These are phyloP conservation scores for Morinoia aosen DNA, from an alignment of 2,888 invertebrate genomes.

Conservation along the genomic window DNA sequence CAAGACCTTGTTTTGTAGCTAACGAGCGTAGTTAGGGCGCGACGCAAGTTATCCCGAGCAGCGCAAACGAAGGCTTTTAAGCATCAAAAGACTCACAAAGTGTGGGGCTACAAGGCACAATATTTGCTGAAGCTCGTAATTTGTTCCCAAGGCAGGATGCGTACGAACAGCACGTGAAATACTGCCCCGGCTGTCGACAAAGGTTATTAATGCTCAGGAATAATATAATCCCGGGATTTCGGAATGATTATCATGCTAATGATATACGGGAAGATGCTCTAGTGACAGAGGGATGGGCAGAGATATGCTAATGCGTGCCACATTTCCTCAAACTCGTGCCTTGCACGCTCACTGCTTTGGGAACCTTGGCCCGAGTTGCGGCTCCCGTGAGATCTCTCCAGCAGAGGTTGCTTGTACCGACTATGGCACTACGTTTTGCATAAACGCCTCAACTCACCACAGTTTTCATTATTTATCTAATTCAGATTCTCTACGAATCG, in stretches of 20 bases:
- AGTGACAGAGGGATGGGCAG: slow-evolving; percentile 6
- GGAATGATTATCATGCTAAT: slow-evolving; percentile 31
- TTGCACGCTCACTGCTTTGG: not conserved
- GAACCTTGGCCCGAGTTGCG: not conserved
- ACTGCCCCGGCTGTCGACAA: not conserved
- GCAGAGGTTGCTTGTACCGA: not conserved
- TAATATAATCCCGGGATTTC: slow-evolving; percentile 23
- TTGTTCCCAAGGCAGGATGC: not conserved
- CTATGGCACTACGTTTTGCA: not conserved
- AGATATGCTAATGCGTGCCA: slow-evolving; percentile 33
- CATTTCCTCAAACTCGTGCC: not conserved
- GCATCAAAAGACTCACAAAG: not conserved
- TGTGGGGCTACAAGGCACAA: not conserved
- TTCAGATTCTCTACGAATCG: too few relatives aligned
- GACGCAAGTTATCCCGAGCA: not conserved
- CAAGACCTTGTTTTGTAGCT: not conserved
- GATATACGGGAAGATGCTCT: slow-evolving; percentile 9
- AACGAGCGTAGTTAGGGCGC: not conserved
- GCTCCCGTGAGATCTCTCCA: not conserved
- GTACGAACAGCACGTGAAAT: slow-evolving; percentile 15
- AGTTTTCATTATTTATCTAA: too few relatives aligned
- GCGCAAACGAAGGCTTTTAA: not conserved
- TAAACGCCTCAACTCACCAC: not conserved
- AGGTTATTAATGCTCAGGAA: slow-evolving; percentile 30
- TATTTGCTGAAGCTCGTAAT: not conserved